A percentile compares a stretch with the other conserved stretches of the same genome.
phyloP scores from a whole-genome alignment of 2,797 vertebrate genomes.

The Morelia viridis region DNA sequence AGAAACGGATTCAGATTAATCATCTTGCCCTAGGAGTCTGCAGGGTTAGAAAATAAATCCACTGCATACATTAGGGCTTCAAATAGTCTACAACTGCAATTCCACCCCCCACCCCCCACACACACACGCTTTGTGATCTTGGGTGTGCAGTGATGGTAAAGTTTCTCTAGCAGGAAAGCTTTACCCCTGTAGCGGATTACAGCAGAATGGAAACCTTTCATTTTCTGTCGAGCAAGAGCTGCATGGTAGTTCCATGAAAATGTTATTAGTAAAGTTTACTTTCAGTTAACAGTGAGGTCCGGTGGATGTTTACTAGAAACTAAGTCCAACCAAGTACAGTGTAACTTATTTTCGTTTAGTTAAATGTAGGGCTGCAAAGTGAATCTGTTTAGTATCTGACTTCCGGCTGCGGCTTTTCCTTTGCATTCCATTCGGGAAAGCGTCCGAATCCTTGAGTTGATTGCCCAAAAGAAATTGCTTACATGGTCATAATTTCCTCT shows the following conservation, averaged over 20 bases:
- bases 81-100: not conserved
- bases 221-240: not conserved
- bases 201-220: not conserved
- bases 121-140: not conserved
- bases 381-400: not conserved
- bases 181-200: not conserved
- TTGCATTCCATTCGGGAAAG: not conserved
- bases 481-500: conserved; percentile 3
- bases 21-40: not conserved
- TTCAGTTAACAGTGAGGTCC: not conserved
- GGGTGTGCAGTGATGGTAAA: not conserved
- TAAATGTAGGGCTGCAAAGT: not conserved
- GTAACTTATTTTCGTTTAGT: no score
- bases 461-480: not conserved
- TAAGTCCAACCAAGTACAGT: no score
- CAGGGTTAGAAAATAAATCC: not conserved
- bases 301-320: no score
- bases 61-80: not conserved
- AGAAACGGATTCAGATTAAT: not conserved
- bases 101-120: no score
- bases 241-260: not conserved
- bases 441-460: not conserved
- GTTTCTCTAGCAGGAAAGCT: not conserved
- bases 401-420: not conserved
- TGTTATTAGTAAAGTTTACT: not conserved